Evolutionary conservation across 2,113 vertebrate genomes (phyloP).

Genomic region (Etia nguti): DNA sequence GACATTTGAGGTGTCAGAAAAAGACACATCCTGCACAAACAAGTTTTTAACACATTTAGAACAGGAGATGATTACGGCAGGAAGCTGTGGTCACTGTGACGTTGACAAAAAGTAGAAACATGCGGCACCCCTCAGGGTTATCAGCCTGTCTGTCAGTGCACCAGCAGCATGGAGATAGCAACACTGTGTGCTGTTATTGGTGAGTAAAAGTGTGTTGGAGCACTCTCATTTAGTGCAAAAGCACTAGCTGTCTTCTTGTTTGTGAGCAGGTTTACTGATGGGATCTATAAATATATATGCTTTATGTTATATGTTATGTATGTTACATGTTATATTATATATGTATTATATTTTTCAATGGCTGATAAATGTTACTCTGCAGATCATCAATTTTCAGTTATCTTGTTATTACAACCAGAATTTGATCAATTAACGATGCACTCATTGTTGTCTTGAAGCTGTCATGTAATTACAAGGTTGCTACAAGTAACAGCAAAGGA

Average conservation of each 20-base stretch:
- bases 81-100: not conserved
- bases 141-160: not conserved
- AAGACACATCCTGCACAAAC: not conserved
- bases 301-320: not conserved
- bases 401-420: not conserved
- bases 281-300: not conserved
- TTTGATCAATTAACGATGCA: not conserved
- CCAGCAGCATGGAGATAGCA: constrained; percentile 10
- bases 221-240: not conserved
- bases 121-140: not conserved
- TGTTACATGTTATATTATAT: not conserved
- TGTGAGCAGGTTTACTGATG: not conserved
- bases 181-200: constrained; percentile 1
- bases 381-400: not conserved
- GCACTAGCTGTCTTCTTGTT: rapidly evolving
- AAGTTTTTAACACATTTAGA: not conserved
- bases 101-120: not conserved
- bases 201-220: not conserved
- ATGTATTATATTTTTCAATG: not conserved
- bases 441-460: not conserved
- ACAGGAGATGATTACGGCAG: not conserved
- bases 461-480: not conserved
- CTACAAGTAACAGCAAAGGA: not conserved
- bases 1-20: not conserved
- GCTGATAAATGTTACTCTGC: not conserved